Conservation (phyloP, 1,140 invertebrate genomes). For the Drosophila neocordata region DNA sequence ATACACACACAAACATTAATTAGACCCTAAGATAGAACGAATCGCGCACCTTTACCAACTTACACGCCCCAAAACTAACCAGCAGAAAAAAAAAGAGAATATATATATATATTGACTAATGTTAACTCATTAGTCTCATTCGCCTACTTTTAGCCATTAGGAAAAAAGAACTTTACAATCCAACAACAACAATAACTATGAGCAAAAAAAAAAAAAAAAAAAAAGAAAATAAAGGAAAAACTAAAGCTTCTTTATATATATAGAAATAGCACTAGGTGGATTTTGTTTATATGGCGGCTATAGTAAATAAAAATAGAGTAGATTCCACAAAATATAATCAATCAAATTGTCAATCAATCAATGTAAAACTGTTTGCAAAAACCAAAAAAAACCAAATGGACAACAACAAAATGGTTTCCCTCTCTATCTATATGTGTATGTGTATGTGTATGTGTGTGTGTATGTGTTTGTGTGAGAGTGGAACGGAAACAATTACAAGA, state of each 20-base stretch:
- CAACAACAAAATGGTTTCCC: constrained; percentile 36
- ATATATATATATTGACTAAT: constrained; percentile 62
- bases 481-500: constrained; percentile 64
- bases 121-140: constrained; percentile 52
- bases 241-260: not conserved
- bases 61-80: constrained; percentile 18
- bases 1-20: constrained; percentile 64
- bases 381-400: constrained; percentile 54
- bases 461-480: not conserved
- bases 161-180: constrained; percentile 2
- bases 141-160: not conserved
- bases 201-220: not conserved
- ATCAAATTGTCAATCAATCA: constrained; percentile 79
- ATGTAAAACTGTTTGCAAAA: constrained; percentile 52
- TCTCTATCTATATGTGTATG: constrained; percentile 4
- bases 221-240: not conserved
- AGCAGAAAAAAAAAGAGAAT: not conserved
- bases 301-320: not conserved
- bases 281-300: too few relatives aligned
- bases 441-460: not conserved
- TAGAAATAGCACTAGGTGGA: not conserved
- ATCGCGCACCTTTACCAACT: constrained; percentile 29
- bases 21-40: constrained; percentile 60
- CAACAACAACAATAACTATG: constrained; percentile 15
- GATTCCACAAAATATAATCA: constrained; percentile 53